Conservation (phyloP, 2,113 vertebrate genomes). For the Siphamia tubifer region DNA sequence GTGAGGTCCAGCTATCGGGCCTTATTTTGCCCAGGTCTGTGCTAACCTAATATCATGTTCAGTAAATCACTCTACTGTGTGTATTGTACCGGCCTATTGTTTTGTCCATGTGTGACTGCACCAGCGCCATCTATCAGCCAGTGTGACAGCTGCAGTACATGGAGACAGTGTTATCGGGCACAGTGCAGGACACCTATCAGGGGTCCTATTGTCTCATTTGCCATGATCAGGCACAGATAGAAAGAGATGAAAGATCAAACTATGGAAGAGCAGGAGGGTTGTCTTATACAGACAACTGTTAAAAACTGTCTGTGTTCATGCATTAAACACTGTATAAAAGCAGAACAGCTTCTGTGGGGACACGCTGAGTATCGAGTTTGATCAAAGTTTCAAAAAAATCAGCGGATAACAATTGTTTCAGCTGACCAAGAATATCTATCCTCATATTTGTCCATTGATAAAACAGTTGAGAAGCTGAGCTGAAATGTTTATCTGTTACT, state of each 20-base stretch:
- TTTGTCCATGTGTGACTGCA: background rate
- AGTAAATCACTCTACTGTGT: slow-evolving; percentile 31
- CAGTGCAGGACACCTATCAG: slow-evolving; percentile 58
- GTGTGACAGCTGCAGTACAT: slow-evolving; percentile 22
- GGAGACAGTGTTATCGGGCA: slow-evolving; percentile 50
- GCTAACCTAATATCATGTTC: background rate
- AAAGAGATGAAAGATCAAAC: slow-evolving; percentile 7
- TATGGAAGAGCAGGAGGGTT: background rate
- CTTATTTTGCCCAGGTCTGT: too few relatives aligned
- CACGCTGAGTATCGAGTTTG: too few relatives aligned
- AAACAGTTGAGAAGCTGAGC: too few relatives aligned
- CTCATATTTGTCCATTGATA: too few relatives aligned
- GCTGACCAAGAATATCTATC: too few relatives aligned
- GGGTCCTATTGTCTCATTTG: slow-evolving; percentile 51
- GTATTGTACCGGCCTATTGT: slow-evolving; percentile 9
- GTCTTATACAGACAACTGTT: background rate
- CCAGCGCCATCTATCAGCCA: slow-evolving; percentile 30
- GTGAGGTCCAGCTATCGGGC: too few relatives aligned
- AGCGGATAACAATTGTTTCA: too few relatives aligned
- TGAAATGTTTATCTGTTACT: too few relatives aligned
- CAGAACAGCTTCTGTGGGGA: too few relatives aligned
- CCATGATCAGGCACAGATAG: slow-evolving; percentile 35
- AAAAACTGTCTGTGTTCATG: background rate
- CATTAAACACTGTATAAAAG: too few relatives aligned
- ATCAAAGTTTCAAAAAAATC: too few relatives aligned